Evolutionary conservation across 2,113 vertebrate species (phyloP), one percentile per base, ranked within the genome.

Genomic region (Noturus placidus): DNA sequence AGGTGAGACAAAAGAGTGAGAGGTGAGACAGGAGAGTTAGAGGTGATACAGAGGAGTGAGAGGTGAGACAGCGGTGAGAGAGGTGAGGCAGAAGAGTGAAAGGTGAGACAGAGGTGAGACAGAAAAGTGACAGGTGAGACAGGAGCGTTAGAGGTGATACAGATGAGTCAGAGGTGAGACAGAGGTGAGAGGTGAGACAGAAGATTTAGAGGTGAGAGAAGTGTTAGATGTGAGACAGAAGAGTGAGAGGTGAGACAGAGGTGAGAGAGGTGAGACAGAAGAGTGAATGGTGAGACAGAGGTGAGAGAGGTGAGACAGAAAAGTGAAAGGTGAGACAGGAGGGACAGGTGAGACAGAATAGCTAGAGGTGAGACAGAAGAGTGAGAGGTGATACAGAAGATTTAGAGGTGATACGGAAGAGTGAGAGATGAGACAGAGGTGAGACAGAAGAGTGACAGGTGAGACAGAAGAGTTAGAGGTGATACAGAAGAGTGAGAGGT

Each of bases 301-400:
- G 46, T 1, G 10, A 25, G 20, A 50, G 46, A 52, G 15, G 42
- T 88, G 89, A 91, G 90, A 91, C 90, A 91, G 90, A 25, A 22
- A 61, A 9, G 54, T 9, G 15, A 69, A 46, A 35, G 63, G 42
- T 69, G 82, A 69, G 61, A 69, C 42, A 38, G 33, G 22, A 5
- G 56, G 1, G 54, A 52, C 25, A 8, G 20, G n/a, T n/a, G n/a
- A n/a, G n/a, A n/a, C n/a, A n/a, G n/a, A n/a, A n/a, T n/a, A n/a
- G n/a, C n/a, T n/a, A 61, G 5, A 25, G 46, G 76, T 33, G n/a
- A 80, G 77, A 56, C 50, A 57, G 52, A 19, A 2, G 13, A 1
- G 78, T 2, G 52, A 22, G 2, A 33, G n/a, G 77, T 19, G 63
- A 65, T n/a, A n/a, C n/a, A n/a, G n/a, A n/a, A n/a, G n/a, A n/a